A percentile compares a stretch with the other conserved stretches of the same genome.
Conservation (phyloP, 2,888 invertebrate species). For the Nebria brevicollis region DNA sequence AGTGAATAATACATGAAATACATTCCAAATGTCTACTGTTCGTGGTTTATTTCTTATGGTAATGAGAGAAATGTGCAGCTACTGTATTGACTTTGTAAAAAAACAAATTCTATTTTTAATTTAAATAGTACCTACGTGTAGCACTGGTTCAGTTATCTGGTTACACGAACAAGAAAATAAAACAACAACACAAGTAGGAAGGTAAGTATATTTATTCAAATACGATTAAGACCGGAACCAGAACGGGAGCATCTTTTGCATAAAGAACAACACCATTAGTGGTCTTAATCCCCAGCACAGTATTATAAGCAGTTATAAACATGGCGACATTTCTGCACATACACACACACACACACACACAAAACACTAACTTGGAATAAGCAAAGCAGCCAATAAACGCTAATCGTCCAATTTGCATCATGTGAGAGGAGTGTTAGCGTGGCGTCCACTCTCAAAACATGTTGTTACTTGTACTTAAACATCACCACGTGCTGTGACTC, state of each 20-base stretch:
- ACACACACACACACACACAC: neutral
- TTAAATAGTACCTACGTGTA: neutral
- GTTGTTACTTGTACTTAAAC: neutral
- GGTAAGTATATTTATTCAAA: neutral
- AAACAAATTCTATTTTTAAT: no score
- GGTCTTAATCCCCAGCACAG: neutral
- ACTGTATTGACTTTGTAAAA: no score
- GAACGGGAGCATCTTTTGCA: neutral
- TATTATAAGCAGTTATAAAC: constrained; percentile 1
- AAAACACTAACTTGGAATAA: neutral
- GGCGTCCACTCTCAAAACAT: constrained; percentile 1
- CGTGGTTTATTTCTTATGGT: no score
- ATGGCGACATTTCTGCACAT: neutral
- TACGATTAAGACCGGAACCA: neutral
- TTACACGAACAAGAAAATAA: neutral
- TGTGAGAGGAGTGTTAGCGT: neutral
- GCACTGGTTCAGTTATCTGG: no score
- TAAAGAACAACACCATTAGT: neutral
- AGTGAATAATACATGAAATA: no score
- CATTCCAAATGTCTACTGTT: no score
- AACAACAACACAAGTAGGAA: neutral
- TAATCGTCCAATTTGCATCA: constrained; percentile 1
- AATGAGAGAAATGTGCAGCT: no score
- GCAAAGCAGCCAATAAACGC: neutral
- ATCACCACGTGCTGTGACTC: neutral